These are phyloP conservation scores for Poeciliopsis prolifica DNA, from an alignment of 2,113 vertebrate genomes.

Conservation along the genomic window DNA sequence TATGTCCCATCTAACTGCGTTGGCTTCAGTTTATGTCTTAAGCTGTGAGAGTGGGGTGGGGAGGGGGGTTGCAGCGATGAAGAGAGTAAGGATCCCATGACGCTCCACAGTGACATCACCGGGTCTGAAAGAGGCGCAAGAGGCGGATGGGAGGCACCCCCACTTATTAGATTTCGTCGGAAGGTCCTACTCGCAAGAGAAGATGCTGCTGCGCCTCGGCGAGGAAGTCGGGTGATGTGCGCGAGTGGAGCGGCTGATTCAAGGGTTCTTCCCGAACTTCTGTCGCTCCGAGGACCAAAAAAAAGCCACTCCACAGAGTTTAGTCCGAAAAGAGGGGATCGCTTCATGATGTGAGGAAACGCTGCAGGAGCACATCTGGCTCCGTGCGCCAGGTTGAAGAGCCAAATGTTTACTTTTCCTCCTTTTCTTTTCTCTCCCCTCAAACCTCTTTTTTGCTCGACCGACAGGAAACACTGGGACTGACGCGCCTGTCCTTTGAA, in stretches of 20 bases:
- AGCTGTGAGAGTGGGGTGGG: neutral
- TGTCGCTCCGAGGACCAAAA: slow-evolving; percentile 11
- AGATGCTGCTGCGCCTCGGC: slow-evolving; percentile 55
- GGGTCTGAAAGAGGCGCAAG: slow-evolving; percentile 56
- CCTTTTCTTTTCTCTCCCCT: neutral
- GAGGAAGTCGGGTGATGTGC: slow-evolving; percentile 36
- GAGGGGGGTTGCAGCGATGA: slow-evolving; percentile 7
- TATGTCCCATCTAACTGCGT: slow-evolving; percentile 27
- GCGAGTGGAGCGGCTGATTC: slow-evolving; percentile 31
- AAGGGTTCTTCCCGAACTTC: slow-evolving; percentile 42
- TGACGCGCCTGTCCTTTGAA: neutral
- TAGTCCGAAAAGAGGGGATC: slow-evolving; percentile 14
- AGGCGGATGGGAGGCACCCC: slow-evolving; percentile 65
- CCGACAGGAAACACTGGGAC: slow-evolving; percentile 10
- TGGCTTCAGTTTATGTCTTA: slow-evolving; percentile 30
- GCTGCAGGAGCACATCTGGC: slow-evolving; percentile 15
- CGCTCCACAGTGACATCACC: slow-evolving; percentile 78
- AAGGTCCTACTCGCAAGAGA: slow-evolving; percentile 62
- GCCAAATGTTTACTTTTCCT: slow-evolving; percentile 36
- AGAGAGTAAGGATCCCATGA: slow-evolving; percentile 67
- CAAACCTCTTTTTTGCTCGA: slow-evolving; percentile 3
- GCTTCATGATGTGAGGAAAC: slow-evolving; percentile 4
- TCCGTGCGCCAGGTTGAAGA: slow-evolving; percentile 32
- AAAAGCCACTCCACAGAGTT: neutral
- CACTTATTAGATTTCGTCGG: slow-evolving; percentile 64